A percentile compares a stretch with the other conserved stretches of the same genome.
Evolutionary conservation across 2,113 vertebrate species (phyloP).

Genomic region (Chloropsis hardwickii): DNA sequence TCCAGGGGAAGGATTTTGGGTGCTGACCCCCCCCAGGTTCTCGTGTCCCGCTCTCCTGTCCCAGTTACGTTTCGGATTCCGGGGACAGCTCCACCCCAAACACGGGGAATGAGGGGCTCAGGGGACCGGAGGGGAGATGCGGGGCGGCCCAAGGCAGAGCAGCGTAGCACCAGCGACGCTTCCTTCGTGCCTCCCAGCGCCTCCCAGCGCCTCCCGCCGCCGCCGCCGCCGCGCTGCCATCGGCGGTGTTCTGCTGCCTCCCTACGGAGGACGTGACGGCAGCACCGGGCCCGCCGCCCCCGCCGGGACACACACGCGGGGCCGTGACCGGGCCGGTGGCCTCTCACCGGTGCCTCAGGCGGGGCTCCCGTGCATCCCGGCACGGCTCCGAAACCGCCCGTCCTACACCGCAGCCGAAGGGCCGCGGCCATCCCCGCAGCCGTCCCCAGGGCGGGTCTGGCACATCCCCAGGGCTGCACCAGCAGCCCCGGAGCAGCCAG

Average conservation of each 20-base stretch:
- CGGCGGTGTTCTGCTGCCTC: constrained; percentile 42
- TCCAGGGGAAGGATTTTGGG: not conserved
- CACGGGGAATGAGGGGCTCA: fast-evolving
- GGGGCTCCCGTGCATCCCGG: not conserved
- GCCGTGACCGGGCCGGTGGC: not conserved
- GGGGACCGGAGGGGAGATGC: no score
- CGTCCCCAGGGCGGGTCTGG: not conserved
- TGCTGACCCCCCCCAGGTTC: fast-evolving
- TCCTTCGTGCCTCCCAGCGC: not conserved
- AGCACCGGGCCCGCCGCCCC: not conserved
- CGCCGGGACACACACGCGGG: fast-evolving
- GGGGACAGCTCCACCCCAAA: not conserved
- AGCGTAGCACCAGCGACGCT: not conserved
- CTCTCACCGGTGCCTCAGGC: not conserved
- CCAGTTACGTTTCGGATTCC: fast-evolving
- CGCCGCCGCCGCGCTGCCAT: not conserved
- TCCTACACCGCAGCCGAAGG: fast-evolving
- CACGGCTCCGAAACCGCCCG: fast-evolving
- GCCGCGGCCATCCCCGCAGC: fast-evolving
- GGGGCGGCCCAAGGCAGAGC: not conserved
- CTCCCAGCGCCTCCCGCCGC: not conserved
- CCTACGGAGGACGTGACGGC: not conserved
- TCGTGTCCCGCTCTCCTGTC: not conserved
- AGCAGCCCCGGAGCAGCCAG: fast-evolving
- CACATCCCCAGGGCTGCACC: not conserved